Evolutionary conservation across 1,140 invertebrate species (phyloP), one percentile per base, ranked within the genome.

Genomic region (Papilio helenus): DNA sequence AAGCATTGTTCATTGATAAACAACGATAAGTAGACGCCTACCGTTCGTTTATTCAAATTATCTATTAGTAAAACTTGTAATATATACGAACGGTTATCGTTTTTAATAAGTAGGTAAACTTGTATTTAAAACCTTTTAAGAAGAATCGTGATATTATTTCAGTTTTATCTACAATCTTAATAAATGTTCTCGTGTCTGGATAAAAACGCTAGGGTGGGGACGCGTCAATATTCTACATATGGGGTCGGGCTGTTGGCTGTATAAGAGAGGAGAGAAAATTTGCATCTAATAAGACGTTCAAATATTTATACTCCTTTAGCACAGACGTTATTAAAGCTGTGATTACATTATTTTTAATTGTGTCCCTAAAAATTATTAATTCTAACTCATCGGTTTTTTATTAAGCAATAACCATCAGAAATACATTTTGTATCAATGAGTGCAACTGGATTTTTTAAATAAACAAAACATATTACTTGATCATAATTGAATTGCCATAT

Each of bases 1-100:
- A 61, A 46, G 9, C 72, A 77, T 77, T 77, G 76, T 61, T 77
- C 76, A 77, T 77, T 77, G 76, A 77, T 77, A 77, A 77, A 77
- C 76, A 77, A 77, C 29, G 51, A 46, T 42, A 26, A 46, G 20
- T 73, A 26, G 44, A 23, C 44, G 61, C 23, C 23, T 61, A 26
- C 58, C 58, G 58, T 61, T 9, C 51, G 51, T 18, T 55, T 20
- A 68, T 68, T 68, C 14, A 68, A 68, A 29, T 68, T 68, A 18
- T 29, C 61, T 34, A 34, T 68, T 14, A 29, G 16, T 26, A 68
- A 68, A 68, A 29, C 26, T 29, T 29, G 26, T 68, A 26, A 68
- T 8, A 68, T 68, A 61, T 68, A 61, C 9, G 58, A 61, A 68
- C 12, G 26, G 14, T 26, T 61, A 61, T 61, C 58, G 23, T 26